Evolutionary conservation across 2,797 vertebrate genomes (phyloP).

Genomic region (Neosilurus mollespiculum): DNA sequence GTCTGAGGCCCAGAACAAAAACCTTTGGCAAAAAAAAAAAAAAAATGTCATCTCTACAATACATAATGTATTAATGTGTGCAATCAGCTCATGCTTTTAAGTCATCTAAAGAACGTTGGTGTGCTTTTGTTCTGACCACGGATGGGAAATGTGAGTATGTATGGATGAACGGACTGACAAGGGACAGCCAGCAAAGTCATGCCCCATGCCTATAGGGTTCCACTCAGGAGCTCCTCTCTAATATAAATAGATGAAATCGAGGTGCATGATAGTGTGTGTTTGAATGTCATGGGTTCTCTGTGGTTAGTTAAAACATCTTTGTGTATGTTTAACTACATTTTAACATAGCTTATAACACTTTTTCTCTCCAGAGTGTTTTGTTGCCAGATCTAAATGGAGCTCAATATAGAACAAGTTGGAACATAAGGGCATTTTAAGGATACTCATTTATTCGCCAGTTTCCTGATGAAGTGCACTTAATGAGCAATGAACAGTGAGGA

Average conservation of each 20-base stretch:
- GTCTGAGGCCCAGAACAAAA: too few relatives aligned
- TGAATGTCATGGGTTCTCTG: background rate
- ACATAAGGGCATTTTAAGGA: constrained; percentile 25
- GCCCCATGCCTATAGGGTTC: too few relatives aligned
- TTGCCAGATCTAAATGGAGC: constrained; percentile 14
- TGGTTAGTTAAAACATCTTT: background rate
- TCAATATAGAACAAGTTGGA: constrained; percentile 7
- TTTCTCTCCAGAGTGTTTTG: background rate
- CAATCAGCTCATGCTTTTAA: too few relatives aligned
- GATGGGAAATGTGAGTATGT: too few relatives aligned
- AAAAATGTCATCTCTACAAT: too few relatives aligned
- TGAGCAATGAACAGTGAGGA: constrained; percentile 14
- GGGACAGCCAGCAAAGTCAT: too few relatives aligned
- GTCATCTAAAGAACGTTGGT: too few relatives aligned
- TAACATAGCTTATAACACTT: constrained; percentile 6
- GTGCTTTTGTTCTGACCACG: too few relatives aligned
- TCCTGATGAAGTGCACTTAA: constrained; percentile 33
- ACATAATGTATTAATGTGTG: too few relatives aligned
- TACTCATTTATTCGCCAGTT: constrained; percentile 3
- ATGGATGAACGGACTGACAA: too few relatives aligned
- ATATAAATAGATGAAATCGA: background rate
- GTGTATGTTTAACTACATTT: background rate
- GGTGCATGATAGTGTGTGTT: background rate
- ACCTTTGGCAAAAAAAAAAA: too few relatives aligned
- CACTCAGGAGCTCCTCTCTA: too few relatives aligned